These are phyloP conservation scores for Gambusia holbrooki DNA, from an alignment of 2,113 vertebrate species.

Conservation along the genomic window DNA sequence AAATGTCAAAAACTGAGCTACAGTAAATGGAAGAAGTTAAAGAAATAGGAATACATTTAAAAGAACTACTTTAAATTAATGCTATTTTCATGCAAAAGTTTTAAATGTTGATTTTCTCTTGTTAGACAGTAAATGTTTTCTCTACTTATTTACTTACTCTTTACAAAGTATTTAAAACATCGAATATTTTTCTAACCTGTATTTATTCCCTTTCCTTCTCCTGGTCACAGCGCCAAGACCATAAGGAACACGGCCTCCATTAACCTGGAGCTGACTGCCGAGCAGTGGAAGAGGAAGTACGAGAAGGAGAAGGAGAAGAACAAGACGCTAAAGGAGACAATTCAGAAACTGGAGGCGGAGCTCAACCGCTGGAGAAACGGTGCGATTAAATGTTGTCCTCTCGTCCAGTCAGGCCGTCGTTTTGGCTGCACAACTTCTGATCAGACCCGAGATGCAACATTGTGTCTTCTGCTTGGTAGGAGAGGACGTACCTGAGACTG, in stretches of 20 bases:
- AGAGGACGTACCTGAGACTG: conserved; percentile 87
- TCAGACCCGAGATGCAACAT: background rate
- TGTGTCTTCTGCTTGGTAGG: conserved; percentile 66
- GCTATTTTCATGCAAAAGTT: too few relatives aligned
- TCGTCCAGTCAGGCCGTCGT: background rate
- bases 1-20: too few relatives aligned
- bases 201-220: background rate
- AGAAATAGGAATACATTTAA: too few relatives aligned
- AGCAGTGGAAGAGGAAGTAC: conserved; percentile 95
- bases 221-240: conserved; percentile 86
- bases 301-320: conserved; percentile 96
- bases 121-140: too few relatives aligned
- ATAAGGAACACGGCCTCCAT: conserved; percentile 91
- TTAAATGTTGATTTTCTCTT: too few relatives aligned
- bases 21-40: too few relatives aligned
- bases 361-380: conserved; percentile 88
- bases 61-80: too few relatives aligned
- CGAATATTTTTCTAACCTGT: too few relatives aligned
- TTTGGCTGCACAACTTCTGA: background rate
- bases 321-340: conserved; percentile 85
- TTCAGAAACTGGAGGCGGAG: conserved; percentile 85
- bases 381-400: conserved; percentile 54
- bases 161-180: too few relatives aligned
- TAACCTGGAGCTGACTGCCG: conserved; percentile 92
- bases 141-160: too few relatives aligned